Percentiles rank a stretch among this genome's conserved stretches.
Conservation (phyloP, 1,140 invertebrate species). For the Bombus sylvicola region DNA sequence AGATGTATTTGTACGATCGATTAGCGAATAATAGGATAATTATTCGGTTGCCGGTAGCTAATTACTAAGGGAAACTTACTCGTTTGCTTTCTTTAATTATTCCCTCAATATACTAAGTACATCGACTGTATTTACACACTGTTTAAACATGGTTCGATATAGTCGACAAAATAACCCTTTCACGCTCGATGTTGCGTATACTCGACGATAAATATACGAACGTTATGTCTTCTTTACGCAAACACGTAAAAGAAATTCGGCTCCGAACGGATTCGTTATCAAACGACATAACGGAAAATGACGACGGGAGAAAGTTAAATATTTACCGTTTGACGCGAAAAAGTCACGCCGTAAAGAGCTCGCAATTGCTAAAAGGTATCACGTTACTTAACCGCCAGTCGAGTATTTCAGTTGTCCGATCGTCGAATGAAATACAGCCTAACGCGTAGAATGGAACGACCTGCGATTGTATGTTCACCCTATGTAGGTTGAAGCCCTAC, state of each 20-base stretch:
- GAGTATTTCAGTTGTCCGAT: neutral
- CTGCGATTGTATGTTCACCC: constrained; percentile 8
- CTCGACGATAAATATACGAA: no score
- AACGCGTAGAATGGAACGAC: neutral
- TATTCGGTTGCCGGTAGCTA: neutral
- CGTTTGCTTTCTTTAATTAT: constrained; percentile 5
- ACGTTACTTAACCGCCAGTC: neutral
- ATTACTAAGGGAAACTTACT: neutral
- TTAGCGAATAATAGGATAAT: constrained; percentile 4
- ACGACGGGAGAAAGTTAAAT: neutral
- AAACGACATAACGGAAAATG: neutral
- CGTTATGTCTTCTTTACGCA: no score
- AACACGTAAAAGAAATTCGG: no score
- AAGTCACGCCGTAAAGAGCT: neutral
- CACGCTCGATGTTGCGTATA: neutral
- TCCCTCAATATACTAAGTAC: neutral
- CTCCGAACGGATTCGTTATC: no score
- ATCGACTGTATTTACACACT: no score
- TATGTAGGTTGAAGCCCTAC: constrained; percentile 56
- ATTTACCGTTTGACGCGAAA: neutral
- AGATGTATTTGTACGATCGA: neutral
- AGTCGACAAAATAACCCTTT: neutral
- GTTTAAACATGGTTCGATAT: neutral
- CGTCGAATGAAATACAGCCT: neutral
- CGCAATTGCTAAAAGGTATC: neutral